A percentile compares a stretch with the other conserved stretches of the same genome.
Evolutionary conservation across 2,797 vertebrate genomes (phyloP).

Genomic region (Presbytis comata): DNA sequence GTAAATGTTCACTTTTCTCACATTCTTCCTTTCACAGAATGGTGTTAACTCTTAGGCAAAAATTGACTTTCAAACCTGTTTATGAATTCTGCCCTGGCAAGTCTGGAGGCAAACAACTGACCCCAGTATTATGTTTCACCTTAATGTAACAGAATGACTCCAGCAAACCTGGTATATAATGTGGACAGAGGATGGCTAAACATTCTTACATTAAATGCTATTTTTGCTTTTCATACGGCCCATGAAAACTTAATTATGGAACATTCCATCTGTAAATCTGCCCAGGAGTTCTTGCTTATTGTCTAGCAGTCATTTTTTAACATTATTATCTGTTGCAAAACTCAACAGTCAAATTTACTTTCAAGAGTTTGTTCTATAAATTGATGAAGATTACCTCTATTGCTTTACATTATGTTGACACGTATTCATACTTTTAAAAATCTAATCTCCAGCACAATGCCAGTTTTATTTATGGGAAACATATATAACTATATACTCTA

Average conservation of each 20-base stretch:
- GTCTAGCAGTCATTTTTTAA: not conserved
- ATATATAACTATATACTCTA: not conserved
- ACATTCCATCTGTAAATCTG: not conserved
- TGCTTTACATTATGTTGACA: not conserved
- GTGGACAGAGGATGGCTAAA: not conserved
- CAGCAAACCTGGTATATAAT: not conserved
- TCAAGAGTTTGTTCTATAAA: not conserved
- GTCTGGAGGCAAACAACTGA: not conserved
- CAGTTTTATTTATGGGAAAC: not conserved
- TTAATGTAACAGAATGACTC: not conserved
- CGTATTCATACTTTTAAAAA: not conserved
- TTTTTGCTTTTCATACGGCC: not conserved
- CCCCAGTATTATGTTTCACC: not conserved
- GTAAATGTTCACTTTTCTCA: slow-evolving; percentile 30
- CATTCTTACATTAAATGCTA: not conserved
- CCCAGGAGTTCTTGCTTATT: not conserved
- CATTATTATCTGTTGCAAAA: not conserved
- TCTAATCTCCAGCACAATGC: not conserved
- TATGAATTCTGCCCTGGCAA: not conserved
- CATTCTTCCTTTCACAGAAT: slow-evolving; percentile 17
- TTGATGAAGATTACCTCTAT: not conserved
- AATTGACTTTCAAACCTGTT: slow-evolving; percentile 39
- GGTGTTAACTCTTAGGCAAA: slow-evolving; percentile 19
- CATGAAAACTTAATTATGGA: not conserved
- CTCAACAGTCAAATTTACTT: not conserved